Evolutionary conservation across 2,113 vertebrate genomes (phyloP).

Genomic region (Lepisosteus osseus): DNA sequence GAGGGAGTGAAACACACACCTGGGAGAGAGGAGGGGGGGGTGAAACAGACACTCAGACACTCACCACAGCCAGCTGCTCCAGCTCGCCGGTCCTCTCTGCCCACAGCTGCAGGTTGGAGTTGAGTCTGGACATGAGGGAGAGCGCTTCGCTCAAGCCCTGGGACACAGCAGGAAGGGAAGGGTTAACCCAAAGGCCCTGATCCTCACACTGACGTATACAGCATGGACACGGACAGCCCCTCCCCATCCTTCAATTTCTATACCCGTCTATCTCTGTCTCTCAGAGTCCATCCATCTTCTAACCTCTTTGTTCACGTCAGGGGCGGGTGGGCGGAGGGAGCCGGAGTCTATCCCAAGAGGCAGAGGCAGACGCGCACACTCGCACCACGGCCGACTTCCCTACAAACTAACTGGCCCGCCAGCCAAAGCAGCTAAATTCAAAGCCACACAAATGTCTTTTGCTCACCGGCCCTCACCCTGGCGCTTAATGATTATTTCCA

Average conservation of each 20-base stretch:
- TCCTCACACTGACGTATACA: too few relatives aligned
- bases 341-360: too few relatives aligned
- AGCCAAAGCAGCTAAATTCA: too few relatives aligned
- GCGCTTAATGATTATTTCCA: too few relatives aligned
- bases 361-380: too few relatives aligned
- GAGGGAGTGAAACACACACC: not conserved
- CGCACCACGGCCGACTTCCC: too few relatives aligned
- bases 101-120: constrained; percentile 26
- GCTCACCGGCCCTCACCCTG: too few relatives aligned
- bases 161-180: not conserved
- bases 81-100: constrained; percentile 23
- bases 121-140: constrained; percentile 23
- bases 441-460: too few relatives aligned
- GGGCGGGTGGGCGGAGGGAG: too few relatives aligned
- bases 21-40: not conserved
- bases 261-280: too few relatives aligned
- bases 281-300: too few relatives aligned
- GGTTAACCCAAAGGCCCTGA: not conserved
- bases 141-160: constrained; percentile 30
- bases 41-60: not conserved
- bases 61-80: constrained; percentile 21
- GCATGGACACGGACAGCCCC: not conserved
- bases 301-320: too few relatives aligned
- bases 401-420: not conserved
- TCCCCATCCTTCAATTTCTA: not conserved